phyloP scores from a whole-genome alignment of 2,797 vertebrate species.

The Clarias platycephalus region DNA sequence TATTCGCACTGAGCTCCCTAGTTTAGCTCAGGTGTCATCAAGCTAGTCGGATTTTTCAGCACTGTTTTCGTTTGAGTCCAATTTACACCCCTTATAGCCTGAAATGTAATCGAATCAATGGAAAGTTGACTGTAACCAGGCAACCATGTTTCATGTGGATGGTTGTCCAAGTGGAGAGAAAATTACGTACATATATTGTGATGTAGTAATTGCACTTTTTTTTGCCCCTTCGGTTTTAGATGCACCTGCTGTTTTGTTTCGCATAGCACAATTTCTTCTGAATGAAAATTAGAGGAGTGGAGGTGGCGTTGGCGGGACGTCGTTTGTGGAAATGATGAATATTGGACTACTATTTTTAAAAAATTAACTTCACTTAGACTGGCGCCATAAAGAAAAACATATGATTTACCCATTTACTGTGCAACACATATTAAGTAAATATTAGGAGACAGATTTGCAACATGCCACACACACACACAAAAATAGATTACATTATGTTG shows the following conservation, averaged over 20 bases:
- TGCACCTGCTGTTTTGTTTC: conserved; percentile 43
- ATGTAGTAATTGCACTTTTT: conserved; percentile 41
- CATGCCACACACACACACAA: not conserved
- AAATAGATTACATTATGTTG: not conserved
- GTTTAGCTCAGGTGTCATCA: conserved; percentile 53
- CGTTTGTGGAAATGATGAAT: not conserved
- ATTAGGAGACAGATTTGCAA: not conserved
- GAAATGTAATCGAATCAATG: conserved; percentile 59
- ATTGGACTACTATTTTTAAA: conserved; percentile 16
- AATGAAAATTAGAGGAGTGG: conserved; percentile 19
- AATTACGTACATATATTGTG: conserved; percentile 52
- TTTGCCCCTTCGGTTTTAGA: conserved; percentile 36
- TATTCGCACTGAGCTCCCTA: conserved; percentile 49
- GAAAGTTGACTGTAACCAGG: conserved; percentile 59
- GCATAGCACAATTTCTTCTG: conserved; percentile 19
- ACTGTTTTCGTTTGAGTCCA: conserved; percentile 17
- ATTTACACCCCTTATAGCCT: conserved; percentile 40
- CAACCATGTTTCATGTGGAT: conserved; percentile 54
- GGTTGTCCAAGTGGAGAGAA: conserved; percentile 54
- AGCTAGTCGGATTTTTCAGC: conserved; percentile 47
- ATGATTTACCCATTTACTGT: not conserved
- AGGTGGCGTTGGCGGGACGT: not conserved
- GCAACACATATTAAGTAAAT: not conserved
- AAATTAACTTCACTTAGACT: not conserved
- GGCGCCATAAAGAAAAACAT: not conserved